Evolutionary conservation across 2,797 vertebrate genomes (phyloP).

Genomic region (Peromyscus aztecus): DNA sequence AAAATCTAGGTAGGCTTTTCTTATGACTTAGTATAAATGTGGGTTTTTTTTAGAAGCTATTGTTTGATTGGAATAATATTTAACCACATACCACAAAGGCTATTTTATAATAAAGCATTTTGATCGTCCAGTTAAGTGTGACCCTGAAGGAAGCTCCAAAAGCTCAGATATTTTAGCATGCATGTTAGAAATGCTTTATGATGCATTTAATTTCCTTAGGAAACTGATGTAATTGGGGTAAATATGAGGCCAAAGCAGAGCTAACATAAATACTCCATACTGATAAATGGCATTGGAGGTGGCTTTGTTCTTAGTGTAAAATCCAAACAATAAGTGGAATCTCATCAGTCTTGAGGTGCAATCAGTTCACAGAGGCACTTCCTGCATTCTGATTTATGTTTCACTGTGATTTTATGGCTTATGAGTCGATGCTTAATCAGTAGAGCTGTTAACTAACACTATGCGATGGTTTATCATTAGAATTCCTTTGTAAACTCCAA

Average conservation of each 20-base stretch:
- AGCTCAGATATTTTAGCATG: not conserved
- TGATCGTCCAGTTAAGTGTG: not conserved
- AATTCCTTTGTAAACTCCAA: constrained; percentile 65
- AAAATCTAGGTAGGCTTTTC: not conserved
- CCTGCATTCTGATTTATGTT: constrained; percentile 57
- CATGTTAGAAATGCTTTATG: constrained; percentile 52
- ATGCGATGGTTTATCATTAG: not conserved
- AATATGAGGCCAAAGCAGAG: constrained; percentile 28
- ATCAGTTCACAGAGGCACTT: constrained; percentile 65
- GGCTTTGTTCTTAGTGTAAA: constrained; percentile 6
- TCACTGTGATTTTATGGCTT: constrained; percentile 2
- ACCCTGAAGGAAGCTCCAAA: not conserved
- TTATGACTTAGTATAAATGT: not conserved
- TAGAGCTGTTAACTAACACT: constrained; percentile 25
- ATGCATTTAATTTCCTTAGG: constrained; percentile 6
- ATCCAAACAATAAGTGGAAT: constrained; percentile 38
- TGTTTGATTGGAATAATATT: not conserved
- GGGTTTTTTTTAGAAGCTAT: not conserved
- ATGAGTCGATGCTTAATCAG: constrained; percentile 56
- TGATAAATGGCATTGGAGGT: constrained; percentile 8
- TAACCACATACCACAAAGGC: not conserved
- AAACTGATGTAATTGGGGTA: constrained; percentile 33
- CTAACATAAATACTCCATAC: constrained; percentile 16
- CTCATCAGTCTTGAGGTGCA: not conserved
- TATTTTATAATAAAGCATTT: not conserved